These are phyloP conservation scores for Pteronura brasiliensis DNA, from an alignment of 2,113 vertebrate genomes.

Conservation along the genomic window DNA sequence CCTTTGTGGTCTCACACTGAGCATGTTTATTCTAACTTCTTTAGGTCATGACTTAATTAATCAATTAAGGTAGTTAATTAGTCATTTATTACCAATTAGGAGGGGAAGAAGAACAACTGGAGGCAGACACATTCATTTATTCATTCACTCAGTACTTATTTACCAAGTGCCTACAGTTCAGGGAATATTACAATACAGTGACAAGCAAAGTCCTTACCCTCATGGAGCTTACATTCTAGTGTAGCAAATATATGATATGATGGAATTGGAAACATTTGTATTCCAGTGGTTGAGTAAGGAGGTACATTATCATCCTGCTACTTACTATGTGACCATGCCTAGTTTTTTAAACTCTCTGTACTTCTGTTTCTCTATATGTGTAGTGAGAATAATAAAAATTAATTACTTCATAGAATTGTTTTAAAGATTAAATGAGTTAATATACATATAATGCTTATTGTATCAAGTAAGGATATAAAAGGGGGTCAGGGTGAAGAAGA, in stretches of 20 bases:
- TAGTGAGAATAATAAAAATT: background rate
- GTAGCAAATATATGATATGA: background rate
- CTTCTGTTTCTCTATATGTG: background rate
- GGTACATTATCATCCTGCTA: background rate
- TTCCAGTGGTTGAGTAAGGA: background rate
- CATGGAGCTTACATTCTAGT: background rate
- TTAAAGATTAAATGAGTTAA: background rate
- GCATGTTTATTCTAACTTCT: background rate
- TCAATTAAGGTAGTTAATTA: background rate
- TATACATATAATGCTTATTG: background rate
- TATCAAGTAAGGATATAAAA: background rate
- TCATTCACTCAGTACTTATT: background rate
- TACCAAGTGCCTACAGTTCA: background rate
- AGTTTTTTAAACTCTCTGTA: background rate
- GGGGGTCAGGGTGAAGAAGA: background rate
- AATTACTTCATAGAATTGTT: background rate
- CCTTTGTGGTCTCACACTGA: background rate
- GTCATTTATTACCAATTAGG: background rate
- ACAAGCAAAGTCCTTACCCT: background rate
- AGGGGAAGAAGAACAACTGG: background rate
- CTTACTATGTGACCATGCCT: background rate
- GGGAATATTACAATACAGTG: background rate
- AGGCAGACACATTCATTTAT: background rate
- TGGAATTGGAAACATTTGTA: background rate
- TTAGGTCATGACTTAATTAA: background rate